Evolutionary conservation across 2,113 vertebrate genomes (phyloP).

Genomic region (Mandrillus leucophaeus): DNA sequence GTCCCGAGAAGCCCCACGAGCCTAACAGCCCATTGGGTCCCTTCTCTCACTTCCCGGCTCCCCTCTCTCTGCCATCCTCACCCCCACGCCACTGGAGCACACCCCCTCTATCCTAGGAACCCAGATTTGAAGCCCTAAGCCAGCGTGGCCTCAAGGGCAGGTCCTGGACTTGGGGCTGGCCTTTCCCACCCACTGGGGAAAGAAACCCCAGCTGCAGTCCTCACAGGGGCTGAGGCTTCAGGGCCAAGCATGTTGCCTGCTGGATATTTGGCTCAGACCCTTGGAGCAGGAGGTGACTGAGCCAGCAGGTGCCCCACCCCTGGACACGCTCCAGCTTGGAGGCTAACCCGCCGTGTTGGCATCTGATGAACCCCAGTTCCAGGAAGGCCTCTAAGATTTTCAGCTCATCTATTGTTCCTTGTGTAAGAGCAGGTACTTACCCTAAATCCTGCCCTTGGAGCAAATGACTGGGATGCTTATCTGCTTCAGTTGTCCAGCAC

Average conservation of each 20-base stretch:
- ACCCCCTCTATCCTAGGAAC: neutral
- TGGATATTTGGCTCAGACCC: neutral
- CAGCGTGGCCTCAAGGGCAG: no score
- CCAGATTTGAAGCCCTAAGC: no score
- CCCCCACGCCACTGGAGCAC: neutral
- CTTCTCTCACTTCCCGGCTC: neutral
- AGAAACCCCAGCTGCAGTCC: neutral
- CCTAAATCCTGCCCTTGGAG: no score
- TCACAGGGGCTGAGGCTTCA: neutral
- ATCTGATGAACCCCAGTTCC: no score
- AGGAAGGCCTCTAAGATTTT: no score
- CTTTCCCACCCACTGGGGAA: neutral
- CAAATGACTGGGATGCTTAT: no score
- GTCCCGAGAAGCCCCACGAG: neutral
- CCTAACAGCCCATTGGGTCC: neutral
- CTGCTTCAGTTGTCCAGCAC: no score
- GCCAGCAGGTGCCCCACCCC: neutral
- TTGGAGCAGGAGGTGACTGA: neutral
- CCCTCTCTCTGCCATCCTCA: no score
- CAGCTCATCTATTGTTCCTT: no score
- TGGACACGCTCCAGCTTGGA: no score
- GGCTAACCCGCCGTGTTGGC: no score
- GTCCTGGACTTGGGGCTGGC: neutral
- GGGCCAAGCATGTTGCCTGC: neutral
- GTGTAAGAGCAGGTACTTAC: no score